Base-by-base conservation (phyloP, 1,140 invertebrate species). In the Ptiloglossa arizonensis region DNA sequence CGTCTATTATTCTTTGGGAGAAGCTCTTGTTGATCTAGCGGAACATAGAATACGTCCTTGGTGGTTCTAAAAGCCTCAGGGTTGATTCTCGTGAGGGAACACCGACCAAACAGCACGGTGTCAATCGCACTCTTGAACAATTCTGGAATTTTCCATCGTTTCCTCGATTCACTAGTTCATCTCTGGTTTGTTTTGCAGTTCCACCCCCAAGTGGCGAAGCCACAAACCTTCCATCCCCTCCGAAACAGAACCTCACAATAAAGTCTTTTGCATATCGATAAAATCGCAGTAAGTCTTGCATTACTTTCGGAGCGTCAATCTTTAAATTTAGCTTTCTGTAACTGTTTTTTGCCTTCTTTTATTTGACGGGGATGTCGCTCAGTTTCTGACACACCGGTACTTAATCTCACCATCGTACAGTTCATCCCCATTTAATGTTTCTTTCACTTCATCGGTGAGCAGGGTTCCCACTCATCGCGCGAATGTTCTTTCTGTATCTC, bases 381-480 rank as follows among this genome's bases (percentile, higher is more conserved):
- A 17, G 22, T 59, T 27, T 41, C 56, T 22, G 22, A 24, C 50
- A 19, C 27, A 1, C 11, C 29, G 24, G 11, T 11, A 38, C 68
- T 41, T 48, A 19, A n/a, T 35, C 46, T 72, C 15, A 38, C 9
- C 9, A 27, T 5, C 22, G 17, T 35, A 35, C 32, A 59, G 5
- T 46, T 48, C 27, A 32, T 13, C 17, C 2, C 48, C n/a, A 32
- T 35, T 68, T 44, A 11, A 44, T 52, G 13, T 19, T 48, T 56
- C n/a, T 41, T 44, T 52, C 44, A 24, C 41, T 59, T 60, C 27
- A 56, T 24, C 54, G 59, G 63, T 62, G 69, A 85, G 87, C 88
- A 89, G 90, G 91, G 91, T 92, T 92, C 91, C 91, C 91, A 92
- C 91, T 92, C 90, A 90, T 90, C 86, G 9, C 59, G 54, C 48